These are phyloP conservation scores for Phalacrocorax aristotelis DNA, from an alignment of 2,113 vertebrate species.

Conservation along the genomic window DNA sequence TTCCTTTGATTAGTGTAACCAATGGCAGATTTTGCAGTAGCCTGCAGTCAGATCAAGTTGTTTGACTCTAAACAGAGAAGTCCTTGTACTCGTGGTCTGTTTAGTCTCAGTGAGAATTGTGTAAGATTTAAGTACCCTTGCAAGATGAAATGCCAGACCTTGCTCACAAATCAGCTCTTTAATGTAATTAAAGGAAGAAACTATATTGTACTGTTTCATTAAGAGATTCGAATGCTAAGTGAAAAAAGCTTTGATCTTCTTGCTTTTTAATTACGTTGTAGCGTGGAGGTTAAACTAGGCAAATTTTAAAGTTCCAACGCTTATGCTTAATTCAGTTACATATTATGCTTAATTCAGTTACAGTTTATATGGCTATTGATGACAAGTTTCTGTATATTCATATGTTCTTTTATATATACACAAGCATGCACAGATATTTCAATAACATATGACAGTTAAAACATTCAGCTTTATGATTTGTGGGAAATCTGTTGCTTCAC, in stretches of 20 bases:
- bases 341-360: background rate
- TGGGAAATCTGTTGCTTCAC: background rate
- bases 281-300: background rate
- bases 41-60: background rate
- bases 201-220: background rate
- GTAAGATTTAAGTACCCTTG: background rate
- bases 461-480: background rate
- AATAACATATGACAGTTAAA: background rate
- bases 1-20: background rate
- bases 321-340: background rate
- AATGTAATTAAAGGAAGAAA: background rate
- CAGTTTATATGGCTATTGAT: background rate
- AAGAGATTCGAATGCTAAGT: background rate
- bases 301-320: background rate
- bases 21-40: background rate
- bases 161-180: background rate
- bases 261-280: background rate
- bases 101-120: background rate
- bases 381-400: background rate
- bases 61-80: background rate
- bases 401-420: background rate
- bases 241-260: background rate
- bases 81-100: background rate
- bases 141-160: conserved; percentile 1
- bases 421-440: background rate